Conservation (phyloP, 2,797 vertebrate species). For the Enteromius paludinosus region DNA sequence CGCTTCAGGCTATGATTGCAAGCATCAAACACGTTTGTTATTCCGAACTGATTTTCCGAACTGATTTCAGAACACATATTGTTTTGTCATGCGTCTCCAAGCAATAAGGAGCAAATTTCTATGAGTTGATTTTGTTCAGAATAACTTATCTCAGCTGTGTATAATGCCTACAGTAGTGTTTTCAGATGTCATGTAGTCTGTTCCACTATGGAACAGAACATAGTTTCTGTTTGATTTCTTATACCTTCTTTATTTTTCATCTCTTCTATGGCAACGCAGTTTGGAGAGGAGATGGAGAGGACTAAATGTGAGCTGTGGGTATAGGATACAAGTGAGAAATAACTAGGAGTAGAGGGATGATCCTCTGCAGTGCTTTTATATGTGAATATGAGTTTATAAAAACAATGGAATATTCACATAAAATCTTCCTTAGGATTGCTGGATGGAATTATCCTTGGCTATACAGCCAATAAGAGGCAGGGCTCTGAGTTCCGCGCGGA, state of each 20-base stretch:
- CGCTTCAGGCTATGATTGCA: not conserved
- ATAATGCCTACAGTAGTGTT: not conserved
- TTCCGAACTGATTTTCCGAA: not conserved
- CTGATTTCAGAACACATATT: not conserved
- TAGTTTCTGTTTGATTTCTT: not conserved
- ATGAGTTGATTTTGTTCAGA: too few relatives aligned
- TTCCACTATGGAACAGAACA: not conserved
- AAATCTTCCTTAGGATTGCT: conserved; percentile 50
- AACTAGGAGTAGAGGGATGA: not conserved
- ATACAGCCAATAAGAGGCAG: conserved; percentile 52
- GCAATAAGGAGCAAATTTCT: not conserved
- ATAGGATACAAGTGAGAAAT: not conserved
- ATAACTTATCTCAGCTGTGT: not conserved
- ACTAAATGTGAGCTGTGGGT: not conserved
- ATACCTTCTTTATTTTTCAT: not conserved
- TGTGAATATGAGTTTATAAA: not conserved
- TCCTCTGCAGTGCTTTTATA: not conserved
- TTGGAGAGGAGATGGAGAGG: not conserved
- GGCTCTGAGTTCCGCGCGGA: conserved; percentile 71
- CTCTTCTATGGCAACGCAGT: not conserved
- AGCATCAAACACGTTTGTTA: not conserved
- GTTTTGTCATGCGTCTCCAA: not conserved
- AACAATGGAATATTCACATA: not conserved
- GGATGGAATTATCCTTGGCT: conserved; percentile 22
- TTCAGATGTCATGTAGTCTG: not conserved